phyloP scores from a whole-genome alignment of 2,888 invertebrate genomes.

The Microctonus brassicae region DNA sequence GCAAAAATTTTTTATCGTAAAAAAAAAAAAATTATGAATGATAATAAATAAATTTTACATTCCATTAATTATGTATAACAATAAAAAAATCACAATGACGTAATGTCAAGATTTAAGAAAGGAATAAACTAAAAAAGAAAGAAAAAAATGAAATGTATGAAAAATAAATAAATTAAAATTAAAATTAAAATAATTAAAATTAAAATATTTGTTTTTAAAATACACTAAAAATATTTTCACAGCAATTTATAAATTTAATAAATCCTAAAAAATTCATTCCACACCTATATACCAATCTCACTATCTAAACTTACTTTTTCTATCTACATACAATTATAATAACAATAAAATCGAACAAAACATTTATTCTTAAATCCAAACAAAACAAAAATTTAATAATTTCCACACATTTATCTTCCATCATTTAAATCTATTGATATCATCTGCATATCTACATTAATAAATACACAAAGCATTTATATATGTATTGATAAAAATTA shows the following conservation, averaged over 20 bases:
- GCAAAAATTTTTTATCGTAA: too few species aligned
- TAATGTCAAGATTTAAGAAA: too few species aligned
- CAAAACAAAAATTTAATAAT: neutral
- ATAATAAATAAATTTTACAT: neutral
- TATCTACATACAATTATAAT: conserved; percentile 31
- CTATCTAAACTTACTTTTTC: conserved; percentile 45
- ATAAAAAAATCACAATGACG: too few species aligned
- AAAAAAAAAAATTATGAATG: too few species aligned
- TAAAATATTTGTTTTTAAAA: conserved; percentile 18
- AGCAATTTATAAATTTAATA: neutral
- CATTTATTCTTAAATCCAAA: too few species aligned
- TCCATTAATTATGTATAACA: neutral
- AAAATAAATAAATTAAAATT: too few species aligned
- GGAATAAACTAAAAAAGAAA: too few species aligned
- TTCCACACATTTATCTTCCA: too few species aligned
- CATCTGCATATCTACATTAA: neutral
- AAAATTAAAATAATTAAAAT: neutral
- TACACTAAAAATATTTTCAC: conserved; percentile 17
- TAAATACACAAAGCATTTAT: neutral
- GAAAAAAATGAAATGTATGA: too few species aligned
- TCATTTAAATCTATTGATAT: neutral
- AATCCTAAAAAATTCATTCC: conserved; percentile 40
- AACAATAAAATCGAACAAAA: neutral
- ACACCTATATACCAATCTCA: conserved; percentile 32
- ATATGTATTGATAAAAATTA: too few species aligned